These are phyloP conservation scores for Noctuana brunneofusca DNA, from an alignment of 2,888 invertebrate species.

Conservation along the genomic window DNA sequence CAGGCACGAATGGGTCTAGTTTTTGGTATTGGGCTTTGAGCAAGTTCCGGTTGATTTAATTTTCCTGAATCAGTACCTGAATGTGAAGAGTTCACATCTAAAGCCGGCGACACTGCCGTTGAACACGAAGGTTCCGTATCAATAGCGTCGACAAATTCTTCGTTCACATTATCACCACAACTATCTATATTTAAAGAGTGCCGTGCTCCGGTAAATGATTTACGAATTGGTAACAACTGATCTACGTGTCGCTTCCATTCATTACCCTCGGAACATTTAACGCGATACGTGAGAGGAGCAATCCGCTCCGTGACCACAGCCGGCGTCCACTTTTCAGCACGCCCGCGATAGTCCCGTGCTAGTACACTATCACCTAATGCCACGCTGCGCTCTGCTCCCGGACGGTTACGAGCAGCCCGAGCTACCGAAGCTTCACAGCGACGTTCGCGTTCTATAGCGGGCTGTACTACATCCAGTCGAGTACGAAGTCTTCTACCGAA, in stretches of 20 bases:
- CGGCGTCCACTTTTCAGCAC: slow-evolving; percentile 6
- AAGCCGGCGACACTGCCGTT: neutral
- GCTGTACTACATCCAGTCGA: slow-evolving; percentile 40
- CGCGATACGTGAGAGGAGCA: slow-evolving; percentile 9
- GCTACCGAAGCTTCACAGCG: slow-evolving; percentile 15
- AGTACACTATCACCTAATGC: neutral
- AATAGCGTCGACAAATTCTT: neutral
- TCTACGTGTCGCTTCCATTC: slow-evolving; percentile 18
- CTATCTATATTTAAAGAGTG: neutral
- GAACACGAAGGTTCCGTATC: neutral
- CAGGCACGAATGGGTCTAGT: neutral
- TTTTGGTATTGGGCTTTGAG: neutral
- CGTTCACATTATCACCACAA: neutral
- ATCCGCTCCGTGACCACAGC: slow-evolving; percentile 2
- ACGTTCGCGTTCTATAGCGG: slow-evolving; percentile 5
- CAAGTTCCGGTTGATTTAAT: neutral
- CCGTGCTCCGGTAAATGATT: neutral
- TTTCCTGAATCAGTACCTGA: neutral
- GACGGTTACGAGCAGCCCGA: slow-evolving; percentile 6
- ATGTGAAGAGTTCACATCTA: neutral
- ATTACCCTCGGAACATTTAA: neutral
- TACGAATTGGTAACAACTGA: slow-evolving; percentile 4
- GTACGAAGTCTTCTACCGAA: slow-evolving; percentile 39
- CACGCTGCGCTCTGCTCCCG: slow-evolving; percentile 1
- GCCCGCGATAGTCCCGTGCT: slow-evolving; percentile 13